Evolutionary conservation across 2,113 vertebrate species (phyloP).

Genomic region (Paratilapia polleni): DNA sequence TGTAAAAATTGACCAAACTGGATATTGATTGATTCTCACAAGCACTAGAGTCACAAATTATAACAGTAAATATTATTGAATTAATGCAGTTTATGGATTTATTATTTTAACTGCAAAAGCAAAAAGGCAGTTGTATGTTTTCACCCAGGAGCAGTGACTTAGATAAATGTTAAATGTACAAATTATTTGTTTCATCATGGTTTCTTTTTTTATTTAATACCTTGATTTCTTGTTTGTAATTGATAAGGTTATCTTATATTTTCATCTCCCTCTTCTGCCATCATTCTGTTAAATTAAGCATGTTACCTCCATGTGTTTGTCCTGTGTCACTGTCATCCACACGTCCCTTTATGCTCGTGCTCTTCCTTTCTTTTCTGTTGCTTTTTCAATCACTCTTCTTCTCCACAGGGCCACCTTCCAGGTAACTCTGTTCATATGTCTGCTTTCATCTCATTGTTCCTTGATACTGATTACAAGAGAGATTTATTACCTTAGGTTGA

Average conservation of each 20-base stretch:
- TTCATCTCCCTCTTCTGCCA: not conserved
- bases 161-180: conserved; percentile 25
- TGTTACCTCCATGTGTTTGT: conserved; percentile 38
- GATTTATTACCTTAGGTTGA: conserved; percentile 23
- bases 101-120: not conserved
- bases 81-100: not conserved
- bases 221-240: not conserved
- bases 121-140: conserved; percentile 9
- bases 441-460: conserved; percentile 42
- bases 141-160: conserved; percentile 61
- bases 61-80: not conserved
- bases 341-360: not conserved
- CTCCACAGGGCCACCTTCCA: conserved; percentile 72
- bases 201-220: conserved; percentile 18
- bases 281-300: conserved; percentile 23
- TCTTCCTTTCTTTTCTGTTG: conserved; percentile 25
- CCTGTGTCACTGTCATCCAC: conserved; percentile 16
- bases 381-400: conserved; percentile 51
- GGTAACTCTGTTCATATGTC: conserved; percentile 74
- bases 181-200: conserved; percentile 37
- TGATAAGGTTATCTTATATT: no score
- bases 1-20: not conserved
- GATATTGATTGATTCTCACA: not conserved
- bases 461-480: conserved; percentile 38
- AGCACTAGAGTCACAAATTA: not conserved